Evolutionary conservation across 2,113 vertebrate species (phyloP), one percentile per base, ranked within the genome.

Genomic region (Lasiurus borealis): DNA sequence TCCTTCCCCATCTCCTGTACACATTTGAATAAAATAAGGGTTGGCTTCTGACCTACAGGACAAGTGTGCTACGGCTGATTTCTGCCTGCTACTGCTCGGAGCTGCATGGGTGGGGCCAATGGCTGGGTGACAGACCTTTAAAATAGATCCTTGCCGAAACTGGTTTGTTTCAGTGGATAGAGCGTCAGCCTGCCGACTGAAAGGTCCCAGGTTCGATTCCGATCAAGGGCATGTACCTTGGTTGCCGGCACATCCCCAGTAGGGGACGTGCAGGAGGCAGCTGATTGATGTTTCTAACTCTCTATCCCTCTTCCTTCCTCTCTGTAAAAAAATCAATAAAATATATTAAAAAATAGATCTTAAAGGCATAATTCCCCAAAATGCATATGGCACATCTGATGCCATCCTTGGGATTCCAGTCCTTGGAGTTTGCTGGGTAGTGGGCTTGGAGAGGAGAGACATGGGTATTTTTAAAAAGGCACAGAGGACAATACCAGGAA

Each of bases 21-120:
- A 97, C 94, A 91, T 97, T 97, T 98, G 93, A 98, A 98, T 98
- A 98, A 98, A 98, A 97, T 29, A 73, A 94, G 62, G 94, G 97
- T 98, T 98, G 88, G 48, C 96, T 97, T 97, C 96, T 97, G 97
- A 97, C 97, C 98, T 95, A 96, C 57, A 84, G 94, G 96, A 69
- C 36, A 46, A 85, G n/a, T 69, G 93, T 94, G 15, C 36, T 27
- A 1, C 1, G 3, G 4, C 29, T 72, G 14, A 25, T 87, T 75
- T 46, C 54, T 86, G 44, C 2, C 4, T 66, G 34, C 27, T 18
- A 5, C 18, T 68, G 73, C 36, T 91, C 36, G 46, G 34, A 85
- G 25, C 21, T 64, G 44, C 15, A 0, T 27, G 7, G 15, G 52
- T 29, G 4, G 3, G 52, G 25, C 8, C 12, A 4, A 7, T 73